These are phyloP conservation scores for Anthopleura sola DNA, from an alignment of 64 coral and sea anemone species.

Conservation along the genomic window DNA sequence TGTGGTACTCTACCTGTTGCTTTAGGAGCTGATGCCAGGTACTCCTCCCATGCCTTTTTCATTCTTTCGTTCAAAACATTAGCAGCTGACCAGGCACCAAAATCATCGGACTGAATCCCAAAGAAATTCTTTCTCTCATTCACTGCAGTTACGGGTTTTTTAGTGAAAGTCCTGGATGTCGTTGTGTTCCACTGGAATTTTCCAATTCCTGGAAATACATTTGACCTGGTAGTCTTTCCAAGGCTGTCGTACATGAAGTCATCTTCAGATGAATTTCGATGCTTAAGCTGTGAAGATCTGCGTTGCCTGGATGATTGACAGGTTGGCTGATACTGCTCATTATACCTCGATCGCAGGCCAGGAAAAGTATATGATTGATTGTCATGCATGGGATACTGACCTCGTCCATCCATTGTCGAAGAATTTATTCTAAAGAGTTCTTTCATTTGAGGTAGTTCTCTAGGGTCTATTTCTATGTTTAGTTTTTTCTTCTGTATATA, in stretches of 20 bases:
- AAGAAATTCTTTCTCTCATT: slow-evolving; percentile 60
- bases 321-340: background rate
- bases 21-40: slow-evolving; percentile 70
- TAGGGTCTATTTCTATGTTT: background rate
- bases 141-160: slow-evolving; percentile 36
- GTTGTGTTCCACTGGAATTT: slow-evolving; percentile 73
- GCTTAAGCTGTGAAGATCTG: background rate
- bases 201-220: slow-evolving; percentile 83
- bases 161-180: slow-evolving; percentile 51
- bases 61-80: slow-evolving; percentile 80
- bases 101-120: slow-evolving; percentile 77
- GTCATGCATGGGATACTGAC: background rate
- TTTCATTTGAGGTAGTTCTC: slow-evolving; percentile 22
- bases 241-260: slow-evolving; percentile 35
- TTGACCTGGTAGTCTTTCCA: slow-evolving; percentile 48
- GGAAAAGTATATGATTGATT: background rate
- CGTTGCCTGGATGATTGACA: background rate
- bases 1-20: background rate
- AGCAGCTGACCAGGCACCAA: slow-evolving; percentile 78
- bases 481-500: slow-evolving; percentile 9
- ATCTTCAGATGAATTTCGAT: background rate
- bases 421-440: background rate
- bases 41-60: slow-evolving; percentile 82
- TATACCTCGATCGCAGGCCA: background rate
- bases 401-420: background rate